Evolutionary conservation across 2,113 vertebrate genomes (phyloP).

Genomic region (Urocitellus parryii): DNA sequence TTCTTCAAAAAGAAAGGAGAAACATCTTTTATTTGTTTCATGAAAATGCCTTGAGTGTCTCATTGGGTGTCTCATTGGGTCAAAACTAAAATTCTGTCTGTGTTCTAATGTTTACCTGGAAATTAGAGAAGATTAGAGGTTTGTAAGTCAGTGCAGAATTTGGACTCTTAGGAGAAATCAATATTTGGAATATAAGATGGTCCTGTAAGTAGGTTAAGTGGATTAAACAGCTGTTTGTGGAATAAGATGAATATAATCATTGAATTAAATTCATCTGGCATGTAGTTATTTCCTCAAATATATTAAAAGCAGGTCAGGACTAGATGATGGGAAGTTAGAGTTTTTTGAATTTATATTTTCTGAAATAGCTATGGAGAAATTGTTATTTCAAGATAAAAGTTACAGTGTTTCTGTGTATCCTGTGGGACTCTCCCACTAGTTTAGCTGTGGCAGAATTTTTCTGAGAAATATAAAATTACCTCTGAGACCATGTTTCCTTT

Average conservation of each 20-base stretch:
- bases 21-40: not conserved
- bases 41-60: not conserved
- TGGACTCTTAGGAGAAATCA: conserved; percentile 24
- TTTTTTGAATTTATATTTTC: not conserved
- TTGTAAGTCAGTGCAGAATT: conserved; percentile 55
- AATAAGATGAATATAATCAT: conserved; percentile 64
- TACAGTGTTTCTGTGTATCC: not conserved
- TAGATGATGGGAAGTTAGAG: not conserved
- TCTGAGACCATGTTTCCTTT: not conserved
- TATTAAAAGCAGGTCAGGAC: not conserved
- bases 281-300: conserved; percentile 62
- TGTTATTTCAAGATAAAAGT: conserved; percentile 17
- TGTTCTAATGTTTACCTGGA: not conserved
- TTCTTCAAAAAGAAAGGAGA: conserved; percentile 16
- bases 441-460: conserved; percentile 30
- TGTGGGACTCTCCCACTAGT: not conserved
- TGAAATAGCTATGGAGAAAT: not conserved
- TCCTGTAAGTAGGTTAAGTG: not conserved
- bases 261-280: conserved; percentile 41
- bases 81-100: conserved; percentile 26
- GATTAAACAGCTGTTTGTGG: conserved; percentile 37
- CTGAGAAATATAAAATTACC: not conserved
- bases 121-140: not conserved
- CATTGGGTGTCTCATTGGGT: not conserved
- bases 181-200: not conserved